Evolutionary conservation across 2,888 invertebrate genomes (phyloP), one percentile per base, ranked within the genome.

Genomic region (Erpobdella octoculata): DNA sequence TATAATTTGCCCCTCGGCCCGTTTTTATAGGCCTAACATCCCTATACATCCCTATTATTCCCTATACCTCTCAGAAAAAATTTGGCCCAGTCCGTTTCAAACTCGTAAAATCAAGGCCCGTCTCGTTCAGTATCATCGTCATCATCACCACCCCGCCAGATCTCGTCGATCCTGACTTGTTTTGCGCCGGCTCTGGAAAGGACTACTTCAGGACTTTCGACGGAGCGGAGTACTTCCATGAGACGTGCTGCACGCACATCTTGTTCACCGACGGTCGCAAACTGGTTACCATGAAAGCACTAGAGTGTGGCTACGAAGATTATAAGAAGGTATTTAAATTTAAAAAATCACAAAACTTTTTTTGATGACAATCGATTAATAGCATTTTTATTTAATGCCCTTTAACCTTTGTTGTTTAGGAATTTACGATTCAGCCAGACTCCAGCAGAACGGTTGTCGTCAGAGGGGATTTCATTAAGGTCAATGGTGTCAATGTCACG

Each of bases 141-240:
- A n/a, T n/a, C n/a, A n/a, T n/a, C n/a, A n/a, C n/a, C n/a, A n/a
- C n/a, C n/a, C n/a, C n/a, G n/a, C n/a, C n/a, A 65, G 65, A 65
- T 25, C 38, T 65, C 4, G 28, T 65, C 4, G 33, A 21, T 48
- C 25, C 69, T 3, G 37, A 53, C 25, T 21, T 53, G n/a, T 58
- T 3, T 37, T 69, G 69, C 36, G 28, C 53, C 21, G 69, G 69
- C 3, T 38, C 69, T n/a, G 8, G 37, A 15, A 69, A 69, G 21
- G 58, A 53, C 35, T 69, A 53, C 58, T 21, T 53, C 8, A n/a
- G n/a, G 25, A 69, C 69, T 15, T 69, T 69, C 33, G 69, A 69
- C 36, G 69, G 69, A 2, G n/a, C 35, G 15, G 53, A 53, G 58
- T 69, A 53, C 21, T 53, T 48, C 53, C 37, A 69, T 6, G 36